Percentiles rank a stretch among this genome's conserved stretches.
Evolutionary conservation across 2,113 vertebrate genomes (phyloP).

Genomic region (Mormyrus iriodes): DNA sequence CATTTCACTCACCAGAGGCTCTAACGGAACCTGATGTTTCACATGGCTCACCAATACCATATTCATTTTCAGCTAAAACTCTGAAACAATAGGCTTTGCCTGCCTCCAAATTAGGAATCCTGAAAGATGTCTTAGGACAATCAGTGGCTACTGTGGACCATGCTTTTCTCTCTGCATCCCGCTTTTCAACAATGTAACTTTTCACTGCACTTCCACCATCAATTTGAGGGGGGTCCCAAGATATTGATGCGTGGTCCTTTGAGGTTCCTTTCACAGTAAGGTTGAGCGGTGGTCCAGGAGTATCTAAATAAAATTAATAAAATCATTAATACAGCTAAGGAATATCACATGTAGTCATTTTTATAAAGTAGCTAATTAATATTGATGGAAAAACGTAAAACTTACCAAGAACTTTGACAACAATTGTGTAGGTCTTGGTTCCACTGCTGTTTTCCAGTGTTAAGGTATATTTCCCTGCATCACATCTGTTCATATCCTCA

Average conservation of each 20-base stretch:
- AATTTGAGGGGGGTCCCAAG: conserved; percentile 85
- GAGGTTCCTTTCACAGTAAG: conserved; percentile 85
- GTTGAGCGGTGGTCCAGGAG: conserved; percentile 87
- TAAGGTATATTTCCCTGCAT: conserved; percentile 92
- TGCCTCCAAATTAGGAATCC: conserved; percentile 82
- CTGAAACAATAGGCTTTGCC: conserved; percentile 95
- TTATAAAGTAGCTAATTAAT: not conserved
- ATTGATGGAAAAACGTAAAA: not conserved
- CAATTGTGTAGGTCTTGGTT: conserved; percentile 84
- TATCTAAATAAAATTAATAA: conserved; percentile 60
- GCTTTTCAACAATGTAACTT: conserved; percentile 95
- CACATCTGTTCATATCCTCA: conserved; percentile 90
- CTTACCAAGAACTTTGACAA: conserved; percentile 96
- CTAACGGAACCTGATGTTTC: conserved; percentile 86
- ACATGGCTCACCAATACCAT: conserved; percentile 91
- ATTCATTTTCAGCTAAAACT: conserved; percentile 91
- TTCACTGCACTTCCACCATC: conserved; percentile 91
- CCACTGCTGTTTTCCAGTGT: conserved; percentile 89
- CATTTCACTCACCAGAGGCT: conserved; percentile 76
- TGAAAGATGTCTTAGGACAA: conserved; percentile 84
- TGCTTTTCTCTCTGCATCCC: conserved; percentile 91
- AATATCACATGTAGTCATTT: not conserved
- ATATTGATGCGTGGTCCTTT: conserved; percentile 77
- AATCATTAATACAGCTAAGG: not conserved
- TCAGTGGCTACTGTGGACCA: conserved; percentile 90